These are phyloP conservation scores for Ciconia stormi DNA, from an alignment of 2,113 vertebrate species.

Conservation along the genomic window DNA sequence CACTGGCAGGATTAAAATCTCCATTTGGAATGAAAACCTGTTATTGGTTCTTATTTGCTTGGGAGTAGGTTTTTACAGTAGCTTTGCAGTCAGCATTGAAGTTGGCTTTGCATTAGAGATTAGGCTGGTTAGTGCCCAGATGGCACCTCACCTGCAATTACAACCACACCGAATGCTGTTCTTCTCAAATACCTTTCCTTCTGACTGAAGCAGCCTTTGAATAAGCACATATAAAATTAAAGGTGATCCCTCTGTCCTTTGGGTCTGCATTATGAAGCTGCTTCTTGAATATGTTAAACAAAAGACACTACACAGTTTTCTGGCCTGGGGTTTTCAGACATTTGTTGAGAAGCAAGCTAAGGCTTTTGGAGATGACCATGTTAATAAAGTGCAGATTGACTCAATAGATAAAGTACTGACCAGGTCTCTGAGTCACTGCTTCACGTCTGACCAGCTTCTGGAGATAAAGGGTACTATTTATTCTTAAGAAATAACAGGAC, in stretches of 20 bases:
- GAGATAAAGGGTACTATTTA: neutral
- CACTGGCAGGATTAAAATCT: neutral
- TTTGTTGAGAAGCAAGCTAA: neutral
- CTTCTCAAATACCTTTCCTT: neutral
- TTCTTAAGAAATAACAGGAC: neutral
- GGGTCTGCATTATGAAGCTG: neutral
- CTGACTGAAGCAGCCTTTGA: neutral
- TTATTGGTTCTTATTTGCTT: neutral
- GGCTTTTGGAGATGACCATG: neutral
- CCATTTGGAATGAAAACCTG: neutral
- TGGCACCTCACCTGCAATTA: neutral
- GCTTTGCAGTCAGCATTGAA: neutral
- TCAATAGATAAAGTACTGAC: neutral
- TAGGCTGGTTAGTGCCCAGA: neutral
- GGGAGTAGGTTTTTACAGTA: neutral
- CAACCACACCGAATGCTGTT: neutral
- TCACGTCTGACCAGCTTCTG: neutral
- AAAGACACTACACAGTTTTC: neutral
- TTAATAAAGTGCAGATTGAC: neutral
- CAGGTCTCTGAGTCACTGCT: neutral
- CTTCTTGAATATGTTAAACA: neutral
- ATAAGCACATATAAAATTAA: neutral
- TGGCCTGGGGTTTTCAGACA: neutral
- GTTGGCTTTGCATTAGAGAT: neutral
- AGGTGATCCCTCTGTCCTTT: neutral